Evolutionary conservation across 2,888 invertebrate species (phyloP), one percentile per base, ranked within the genome.

Genomic region (Epirrhoe tristata): DNA sequence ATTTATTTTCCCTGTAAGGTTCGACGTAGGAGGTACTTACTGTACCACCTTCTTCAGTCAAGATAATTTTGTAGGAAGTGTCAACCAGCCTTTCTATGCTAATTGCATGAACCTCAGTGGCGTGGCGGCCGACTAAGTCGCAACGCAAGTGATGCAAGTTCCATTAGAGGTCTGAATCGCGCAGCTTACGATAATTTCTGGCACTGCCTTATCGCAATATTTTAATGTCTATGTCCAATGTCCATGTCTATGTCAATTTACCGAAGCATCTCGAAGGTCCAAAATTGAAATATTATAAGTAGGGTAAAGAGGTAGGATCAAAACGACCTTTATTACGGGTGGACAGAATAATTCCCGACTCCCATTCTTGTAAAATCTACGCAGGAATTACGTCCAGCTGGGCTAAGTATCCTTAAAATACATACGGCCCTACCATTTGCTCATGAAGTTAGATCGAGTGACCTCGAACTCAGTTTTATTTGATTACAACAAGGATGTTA

Each of bases 331-430:
- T 56, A 75, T 75, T 73, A 75, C 75, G 75, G 72, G 74, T 74
- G 77, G 74, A 71, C 73, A 73, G 60, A 57, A 67, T 64, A 77
- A 76, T 77, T 73, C 73, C 72, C 68, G 71, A 72, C 73, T 76
- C 72, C 74, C 72, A 69, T 70, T 61, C 71, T 71, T 74, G 74
- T 77, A 77, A 79, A 80, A 81, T 76, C 75, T 75, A 69, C 73
- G 56, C 67, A 63, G 71, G 75, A 79, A 83, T 83, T 83, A 82
- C 71, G 76, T 74, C 77, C 67, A 71, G 74, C 61, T 65, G 70
- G 62, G 67, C 62, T 69, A 69, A 76, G 68, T 73, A 74, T 73
- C 76, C 77, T 75, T 79, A 74, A 76, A 78, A 75, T 74, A 76
- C 69, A 60, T n/a, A 56, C 31, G 12, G 62, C 67, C 65, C 68